phyloP scores from a whole-genome alignment of 2,888 invertebrate species.

The Hypselothyrea guttata region DNA sequence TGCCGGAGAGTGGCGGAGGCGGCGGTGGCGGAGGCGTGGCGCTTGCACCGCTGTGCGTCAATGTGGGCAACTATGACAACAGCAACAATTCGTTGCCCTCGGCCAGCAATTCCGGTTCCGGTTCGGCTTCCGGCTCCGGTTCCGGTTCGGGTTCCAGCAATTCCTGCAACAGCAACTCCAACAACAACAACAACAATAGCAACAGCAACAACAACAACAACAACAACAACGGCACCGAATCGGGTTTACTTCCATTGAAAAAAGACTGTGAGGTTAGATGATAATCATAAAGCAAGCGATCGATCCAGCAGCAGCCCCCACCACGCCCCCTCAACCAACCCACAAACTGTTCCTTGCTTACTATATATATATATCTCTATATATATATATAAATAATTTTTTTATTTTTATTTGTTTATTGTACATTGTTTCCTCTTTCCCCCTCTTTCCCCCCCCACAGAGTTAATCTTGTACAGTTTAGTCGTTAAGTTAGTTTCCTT shows the following conservation, averaged over 20 bases:
- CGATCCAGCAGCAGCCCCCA: constrained; percentile 50
- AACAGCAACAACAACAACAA: constrained; percentile 50
- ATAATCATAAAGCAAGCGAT: constrained; percentile 83
- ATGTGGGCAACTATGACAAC: constrained; percentile 64
- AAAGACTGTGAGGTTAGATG: constrained; percentile 95
- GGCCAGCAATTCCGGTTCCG: constrained; percentile 58
- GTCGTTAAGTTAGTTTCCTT: constrained; percentile 38
- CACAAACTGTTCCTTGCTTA: background rate
- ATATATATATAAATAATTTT: background rate
- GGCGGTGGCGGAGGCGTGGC: constrained; percentile 26
- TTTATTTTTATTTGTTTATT: constrained; percentile 14
- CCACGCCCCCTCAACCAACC: background rate
- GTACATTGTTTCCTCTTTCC: too few relatives aligned
- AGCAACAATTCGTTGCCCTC: constrained; percentile 71
- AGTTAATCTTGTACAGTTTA: constrained; percentile 63
- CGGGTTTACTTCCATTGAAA: constrained; percentile 85
- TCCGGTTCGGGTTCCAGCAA: constrained; percentile 68
- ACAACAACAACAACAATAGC: constrained; percentile 58
- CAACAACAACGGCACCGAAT: constrained; percentile 64
- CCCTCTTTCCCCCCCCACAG: constrained; percentile 12
- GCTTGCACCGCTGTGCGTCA: constrained; percentile 57
- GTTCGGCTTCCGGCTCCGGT: constrained; percentile 61
- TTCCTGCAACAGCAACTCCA: constrained; percentile 60
- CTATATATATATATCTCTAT: background rate
- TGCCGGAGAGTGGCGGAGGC: constrained; percentile 60